phyloP scores from a whole-genome alignment of 2,113 vertebrate species.

The Phocoena phocoena region DNA sequence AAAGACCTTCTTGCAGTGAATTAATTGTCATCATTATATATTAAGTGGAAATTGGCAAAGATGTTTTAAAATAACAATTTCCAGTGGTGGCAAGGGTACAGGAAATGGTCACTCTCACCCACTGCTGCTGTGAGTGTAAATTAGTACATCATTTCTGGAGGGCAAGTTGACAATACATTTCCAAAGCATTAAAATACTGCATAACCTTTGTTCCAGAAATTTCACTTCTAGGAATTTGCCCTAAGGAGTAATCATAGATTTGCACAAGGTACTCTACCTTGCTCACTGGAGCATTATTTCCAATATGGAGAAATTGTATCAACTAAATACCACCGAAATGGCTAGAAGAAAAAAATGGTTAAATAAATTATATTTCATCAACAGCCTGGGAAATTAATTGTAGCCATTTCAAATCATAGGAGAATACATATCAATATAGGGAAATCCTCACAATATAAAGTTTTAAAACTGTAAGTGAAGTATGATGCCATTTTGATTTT shows the following conservation, averaged over 20 bases:
- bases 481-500: constrained; percentile 4
- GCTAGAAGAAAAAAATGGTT: constrained; percentile 27
- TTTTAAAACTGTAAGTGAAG: background rate
- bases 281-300: constrained; percentile 24
- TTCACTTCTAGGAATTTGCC: constrained; percentile 3
- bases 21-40: background rate
- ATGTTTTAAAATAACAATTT: constrained; percentile 52
- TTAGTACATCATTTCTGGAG: background rate
- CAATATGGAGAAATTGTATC: background rate
- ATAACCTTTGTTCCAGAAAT: constrained; percentile 49
- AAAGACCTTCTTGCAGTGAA: background rate
- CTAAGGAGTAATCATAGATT: constrained; percentile 24
- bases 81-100: background rate
- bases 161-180: background rate
- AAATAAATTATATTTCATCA: constrained; percentile 19
- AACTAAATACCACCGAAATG: constrained; percentile 11
- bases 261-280: background rate
- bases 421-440: background rate
- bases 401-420: background rate
- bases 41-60: background rate
- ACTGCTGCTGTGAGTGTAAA: constrained; percentile 5
- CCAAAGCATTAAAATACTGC: constrained; percentile 35
- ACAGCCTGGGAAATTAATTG: constrained; percentile 26
- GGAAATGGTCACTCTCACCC: background rate
- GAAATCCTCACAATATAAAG: background rate